Conservation (phyloP, 1,140 invertebrate genomes). For the Drosophila cardini region DNA sequence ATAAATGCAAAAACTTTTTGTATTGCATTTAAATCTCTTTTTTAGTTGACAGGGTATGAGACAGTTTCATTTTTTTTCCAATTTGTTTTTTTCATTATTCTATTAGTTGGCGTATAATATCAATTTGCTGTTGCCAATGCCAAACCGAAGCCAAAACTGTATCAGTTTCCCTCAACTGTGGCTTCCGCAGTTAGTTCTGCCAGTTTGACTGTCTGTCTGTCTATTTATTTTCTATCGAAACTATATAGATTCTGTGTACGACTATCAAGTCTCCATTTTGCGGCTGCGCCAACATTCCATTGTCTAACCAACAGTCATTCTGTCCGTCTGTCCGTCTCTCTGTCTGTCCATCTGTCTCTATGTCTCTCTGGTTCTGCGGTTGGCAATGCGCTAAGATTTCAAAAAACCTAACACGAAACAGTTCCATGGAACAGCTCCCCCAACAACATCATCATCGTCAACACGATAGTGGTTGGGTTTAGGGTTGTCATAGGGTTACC, state of each 20-base stretch:
- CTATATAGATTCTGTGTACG: conserved; percentile 5
- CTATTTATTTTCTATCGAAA: conserved; percentile 12
- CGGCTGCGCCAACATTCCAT: conserved; percentile 72
- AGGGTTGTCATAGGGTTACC: conserved; percentile 37
- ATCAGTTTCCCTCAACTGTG: conserved; percentile 45
- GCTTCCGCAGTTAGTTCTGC: conserved; percentile 56
- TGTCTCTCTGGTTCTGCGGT: conserved; percentile 29
- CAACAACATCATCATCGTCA: not conserved
- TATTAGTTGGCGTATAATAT: not conserved
- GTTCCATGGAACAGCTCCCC: not conserved
- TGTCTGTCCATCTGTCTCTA: too few species aligned
- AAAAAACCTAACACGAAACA: conserved; percentile 36
- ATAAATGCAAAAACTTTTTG: conserved; percentile 33
- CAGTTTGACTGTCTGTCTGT: not conserved
- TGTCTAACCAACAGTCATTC: conserved; percentile 52
- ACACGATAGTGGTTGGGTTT: conserved; percentile 1
- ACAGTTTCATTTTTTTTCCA: conserved; percentile 13
- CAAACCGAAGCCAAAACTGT: conserved; percentile 39
- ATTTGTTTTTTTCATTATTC: conserved; percentile 5
- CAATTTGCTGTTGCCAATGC: conserved; percentile 41
- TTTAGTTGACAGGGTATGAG: not conserved
- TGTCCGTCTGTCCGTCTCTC: not conserved
- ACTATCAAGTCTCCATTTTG: conserved; percentile 22
- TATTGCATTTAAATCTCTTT: too few species aligned
- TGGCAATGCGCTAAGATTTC: conserved; percentile 32